Evolutionary conservation across 2,888 invertebrate genomes (phyloP).

Genomic region (Stenichneumon culpator): DNA sequence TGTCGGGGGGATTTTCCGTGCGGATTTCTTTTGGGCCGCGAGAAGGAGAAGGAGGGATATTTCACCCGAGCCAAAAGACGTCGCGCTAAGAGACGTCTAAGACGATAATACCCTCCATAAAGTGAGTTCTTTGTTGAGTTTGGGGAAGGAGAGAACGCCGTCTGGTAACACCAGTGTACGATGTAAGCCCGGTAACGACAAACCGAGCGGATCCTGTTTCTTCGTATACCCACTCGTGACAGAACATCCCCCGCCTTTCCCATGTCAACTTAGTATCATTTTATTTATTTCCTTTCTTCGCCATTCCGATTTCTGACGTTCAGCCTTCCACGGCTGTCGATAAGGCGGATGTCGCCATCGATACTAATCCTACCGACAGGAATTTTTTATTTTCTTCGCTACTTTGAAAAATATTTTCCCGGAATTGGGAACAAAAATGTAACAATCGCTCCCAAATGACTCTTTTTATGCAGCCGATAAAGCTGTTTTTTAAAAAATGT

Average conservation of each 20-base stretch:
- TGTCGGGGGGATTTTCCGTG: slow-evolving; percentile 9
- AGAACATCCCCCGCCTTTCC: slow-evolving; percentile 10
- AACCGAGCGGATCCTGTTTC: slow-evolving; percentile 59
- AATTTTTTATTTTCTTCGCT: neutral
- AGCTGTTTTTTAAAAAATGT: neutral
- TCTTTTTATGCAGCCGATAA: neutral
- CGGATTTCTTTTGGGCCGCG: neutral
- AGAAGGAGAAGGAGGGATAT: neutral
- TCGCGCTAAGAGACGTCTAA: slow-evolving; percentile 42
- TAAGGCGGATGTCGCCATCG: neutral
- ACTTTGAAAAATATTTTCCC: neutral
- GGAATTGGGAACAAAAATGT: neutral
- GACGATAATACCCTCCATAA: slow-evolving; percentile 57
- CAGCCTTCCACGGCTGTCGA: neutral
- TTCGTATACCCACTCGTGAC: slow-evolving; percentile 1
- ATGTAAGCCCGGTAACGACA: slow-evolving; percentile 51
- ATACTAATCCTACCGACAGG: slow-evolving; percentile 2
- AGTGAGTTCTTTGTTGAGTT: slow-evolving; percentile 53
- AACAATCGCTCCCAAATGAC: neutral
- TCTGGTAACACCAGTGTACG: slow-evolving; percentile 50
- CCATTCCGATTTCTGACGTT: slow-evolving; percentile 1
- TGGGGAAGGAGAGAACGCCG: slow-evolving; percentile 6
- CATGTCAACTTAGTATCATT: slow-evolving; percentile 18
- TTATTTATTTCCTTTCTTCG: slow-evolving; percentile 15
- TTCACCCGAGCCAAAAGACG: slow-evolving; percentile 32